Evolutionary conservation across 2,797 vertebrate genomes (phyloP).

Genomic region (Coregonus suidteri): DNA sequence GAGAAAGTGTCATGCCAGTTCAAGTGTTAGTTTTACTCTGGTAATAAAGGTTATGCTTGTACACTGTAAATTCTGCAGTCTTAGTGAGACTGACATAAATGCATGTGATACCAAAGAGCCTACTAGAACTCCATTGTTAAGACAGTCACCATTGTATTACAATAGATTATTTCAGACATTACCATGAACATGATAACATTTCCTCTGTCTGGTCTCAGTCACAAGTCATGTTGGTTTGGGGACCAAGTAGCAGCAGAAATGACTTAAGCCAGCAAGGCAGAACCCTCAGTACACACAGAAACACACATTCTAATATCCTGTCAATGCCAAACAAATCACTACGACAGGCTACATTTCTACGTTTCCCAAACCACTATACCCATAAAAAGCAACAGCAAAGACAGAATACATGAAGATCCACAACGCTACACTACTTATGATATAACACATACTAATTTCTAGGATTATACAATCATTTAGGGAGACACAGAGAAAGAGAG

Average conservation of each 20-base stretch:
- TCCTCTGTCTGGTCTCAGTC: not conserved
- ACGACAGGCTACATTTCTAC: not conserved
- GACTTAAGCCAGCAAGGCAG: not conserved
- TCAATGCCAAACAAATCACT: too few relatives aligned
- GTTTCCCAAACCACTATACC: not conserved
- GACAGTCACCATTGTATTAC: not conserved
- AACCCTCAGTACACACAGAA: not conserved
- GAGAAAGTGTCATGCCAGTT: too few relatives aligned
- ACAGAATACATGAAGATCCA: not conserved
- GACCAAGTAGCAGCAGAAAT: not conserved
- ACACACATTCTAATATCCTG: too few relatives aligned
- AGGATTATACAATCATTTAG: not conserved
- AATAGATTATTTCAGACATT: not conserved
- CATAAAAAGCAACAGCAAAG: not conserved
- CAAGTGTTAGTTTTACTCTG: too few relatives aligned
- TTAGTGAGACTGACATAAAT: too few relatives aligned
- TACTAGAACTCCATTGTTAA: too few relatives aligned
- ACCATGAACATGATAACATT: not conserved
- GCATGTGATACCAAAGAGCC: too few relatives aligned
- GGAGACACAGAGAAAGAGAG: not conserved
- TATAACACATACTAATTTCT: too few relatives aligned
- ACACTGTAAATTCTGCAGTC: too few relatives aligned
- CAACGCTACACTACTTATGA: not conserved
- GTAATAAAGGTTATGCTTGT: too few relatives aligned
- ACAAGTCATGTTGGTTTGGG: not conserved